Base-by-base conservation (phyloP, 2,797 vertebrate genomes). In the Halcyon leucocephala region DNA sequence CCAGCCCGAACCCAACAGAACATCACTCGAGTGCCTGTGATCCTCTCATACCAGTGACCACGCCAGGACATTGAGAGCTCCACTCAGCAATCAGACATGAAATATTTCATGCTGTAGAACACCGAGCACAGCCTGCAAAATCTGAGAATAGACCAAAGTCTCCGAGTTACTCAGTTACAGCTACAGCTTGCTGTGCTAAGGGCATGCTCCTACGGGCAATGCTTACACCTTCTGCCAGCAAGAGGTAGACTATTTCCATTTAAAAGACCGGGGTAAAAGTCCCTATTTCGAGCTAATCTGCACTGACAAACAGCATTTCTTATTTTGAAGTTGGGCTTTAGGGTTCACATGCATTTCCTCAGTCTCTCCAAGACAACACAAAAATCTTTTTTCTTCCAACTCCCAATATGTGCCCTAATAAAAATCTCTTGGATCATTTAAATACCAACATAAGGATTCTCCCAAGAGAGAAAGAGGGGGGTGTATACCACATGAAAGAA, bases 361-460 rank as follows among this genome's bases (percentile, higher is more conserved):
- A 12, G 19, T 37, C 60, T 58, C 71, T 69, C 62, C 1, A 7
- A 84, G 42, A 77, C 20, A 82, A 82, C 28, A 52, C 1, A 7
- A 93, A 67, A 22, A 82, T 29, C 41, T 67, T 78, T 65, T 29
- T 83, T 65, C 54, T 86, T 66, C 44, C 78, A 76, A n/a, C 48
- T 84, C n/a, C 11, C n/a, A 73, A 7, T 33, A 37, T 17, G 25
- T 46, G 35, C 31, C 92, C 61, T 82, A 81, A 73, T 52, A 94
- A 86, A 60, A 70, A 26, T 18, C n/a, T 87, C 49, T 66, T 51
- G 60, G 44, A 52, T 46, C 24, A 19, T 67, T 91, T 77, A 69
- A 88, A 62, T 83, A 24, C 31, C 60, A 70, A 39, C 35, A 22
- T 8, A 39, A 71, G 28, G 35, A 83, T 33, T 91, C 33, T 76